These are phyloP conservation scores for Mesitornis unicolor DNA, from an alignment of 2,113 vertebrate species.

Conservation along the genomic window DNA sequence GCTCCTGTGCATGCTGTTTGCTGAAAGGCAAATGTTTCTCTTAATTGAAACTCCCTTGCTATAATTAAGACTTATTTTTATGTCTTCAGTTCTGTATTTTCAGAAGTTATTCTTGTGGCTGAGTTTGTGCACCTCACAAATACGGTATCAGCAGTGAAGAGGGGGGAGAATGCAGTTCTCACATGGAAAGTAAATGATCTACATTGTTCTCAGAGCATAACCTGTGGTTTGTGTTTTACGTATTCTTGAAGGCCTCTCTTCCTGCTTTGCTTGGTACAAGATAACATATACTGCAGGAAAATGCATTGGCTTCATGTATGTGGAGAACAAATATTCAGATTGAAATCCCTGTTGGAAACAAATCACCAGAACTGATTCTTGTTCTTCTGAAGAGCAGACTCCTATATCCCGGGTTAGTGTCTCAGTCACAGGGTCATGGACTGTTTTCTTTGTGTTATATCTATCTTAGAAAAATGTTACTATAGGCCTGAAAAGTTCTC, in stretches of 20 bases:
- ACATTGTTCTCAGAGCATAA: not conserved
- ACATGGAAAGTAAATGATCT: not conserved
- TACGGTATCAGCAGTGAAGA: not conserved
- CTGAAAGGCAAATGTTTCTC: not conserved
- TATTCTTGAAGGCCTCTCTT: not conserved
- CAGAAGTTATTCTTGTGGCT: not conserved
- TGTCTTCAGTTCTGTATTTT: not conserved
- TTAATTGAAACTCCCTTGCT: not conserved
- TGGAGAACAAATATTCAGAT: not conserved
- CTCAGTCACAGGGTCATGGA: not conserved
- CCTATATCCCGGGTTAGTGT: not conserved
- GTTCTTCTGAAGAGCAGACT: not conserved
- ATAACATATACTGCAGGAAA: not conserved
- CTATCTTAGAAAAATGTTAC: not conserved
- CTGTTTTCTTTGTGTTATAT: not conserved
- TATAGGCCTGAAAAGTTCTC: not conserved
- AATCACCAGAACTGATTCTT: not conserved
- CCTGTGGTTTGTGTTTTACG: not conserved
- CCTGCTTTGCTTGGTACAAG: not conserved
- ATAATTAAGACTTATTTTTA: not conserved
- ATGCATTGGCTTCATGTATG: not conserved
- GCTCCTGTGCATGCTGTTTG: not conserved
- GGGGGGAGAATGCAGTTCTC: not conserved
- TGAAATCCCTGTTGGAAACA: not conserved
- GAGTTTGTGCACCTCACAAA: not conserved